Base-by-base conservation (phyloP, 2,113 vertebrate genomes). In the Cyprinodon tularosa region DNA sequence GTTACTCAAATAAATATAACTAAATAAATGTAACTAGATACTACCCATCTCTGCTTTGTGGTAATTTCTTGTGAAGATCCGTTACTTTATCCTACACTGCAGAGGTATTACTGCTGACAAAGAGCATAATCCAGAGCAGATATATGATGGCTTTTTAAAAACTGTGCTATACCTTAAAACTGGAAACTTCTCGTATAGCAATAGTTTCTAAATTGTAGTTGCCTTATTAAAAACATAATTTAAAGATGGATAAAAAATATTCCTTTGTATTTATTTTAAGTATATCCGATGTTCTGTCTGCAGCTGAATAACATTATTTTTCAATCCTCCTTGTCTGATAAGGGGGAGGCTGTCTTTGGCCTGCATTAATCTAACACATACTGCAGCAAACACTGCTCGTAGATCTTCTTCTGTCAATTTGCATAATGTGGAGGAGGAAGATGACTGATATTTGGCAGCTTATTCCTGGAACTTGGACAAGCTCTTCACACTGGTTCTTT, bases 401-500 rank as follows among this genome's bases (percentile, higher is more conserved):
- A 47, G 62, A 75, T 86, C 76, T 63, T 82, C 29, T 86, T 75
- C 76, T 29, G 82, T 84, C 86, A 81, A 81, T 90, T 85, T 84
- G 78, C 66, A 67, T 50, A 53, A 47, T 80, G 73, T 83, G 89
- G 84, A 78, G 85, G 85, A 83, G 84, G 83, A 72, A 59, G 77
- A 82, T 84, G 87, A 89, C 84, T 85, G 82, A 86, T 91, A 78
- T 81, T 80, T 62, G 0, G 61, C 75, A 81, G 70, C 77, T 67
- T 71, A 73, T 80, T 86, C 73, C 76, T 89, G 84, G 82, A 92
- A 72, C 78, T 62, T 57, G 75, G 88, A 88, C 84, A 87, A 89
- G 66, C 61, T 40, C 62, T 76, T 87, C 78, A 78, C 82, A 85
- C 66, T 70, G 59, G 53, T 69, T 80, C 80, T 68, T 86, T 83